A percentile compares a stretch with the other conserved stretches of the same genome.
phyloP scores from a whole-genome alignment of 2,888 invertebrate genomes.

The Pantelozetes paolii region DNA sequence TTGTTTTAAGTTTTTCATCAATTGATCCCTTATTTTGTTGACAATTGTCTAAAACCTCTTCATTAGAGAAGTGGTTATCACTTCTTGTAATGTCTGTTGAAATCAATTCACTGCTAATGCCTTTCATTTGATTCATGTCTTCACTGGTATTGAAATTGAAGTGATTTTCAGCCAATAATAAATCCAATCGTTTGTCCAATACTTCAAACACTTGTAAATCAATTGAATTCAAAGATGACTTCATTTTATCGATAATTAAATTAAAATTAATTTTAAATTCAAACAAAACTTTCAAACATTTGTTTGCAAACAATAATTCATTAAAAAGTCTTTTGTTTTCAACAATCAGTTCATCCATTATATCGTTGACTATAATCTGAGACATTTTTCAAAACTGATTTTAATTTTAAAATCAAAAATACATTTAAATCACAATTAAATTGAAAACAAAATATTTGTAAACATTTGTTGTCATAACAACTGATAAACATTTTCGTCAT shows the following conservation, averaged over 20 bases:
- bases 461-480: too few species aligned
- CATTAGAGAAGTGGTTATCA: background rate
- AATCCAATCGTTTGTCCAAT: background rate
- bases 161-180: background rate
- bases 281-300: slow-evolving; percentile 16
- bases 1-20: too few species aligned
- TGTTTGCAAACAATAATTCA: background rate
- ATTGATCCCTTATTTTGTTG: too few species aligned
- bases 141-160: too few species aligned
- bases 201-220: background rate
- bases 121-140: too few species aligned
- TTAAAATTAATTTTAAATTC: background rate
- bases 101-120: background rate
- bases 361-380: background rate
- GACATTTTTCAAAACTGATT: background rate
- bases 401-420: too few species aligned
- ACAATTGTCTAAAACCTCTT: too few species aligned
- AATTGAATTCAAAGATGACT: background rate
- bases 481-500: too few species aligned
- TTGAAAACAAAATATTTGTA: too few species aligned
- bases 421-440: too few species aligned
- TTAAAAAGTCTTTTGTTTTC: slow-evolving; percentile 6
- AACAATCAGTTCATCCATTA: background rate
- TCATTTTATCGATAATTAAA: background rate
- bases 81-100: background rate